These are phyloP conservation scores for Luidia sarsii DNA, from an alignment of 53 echinoderm and acorn worm genomes.

Conservation along the genomic window DNA sequence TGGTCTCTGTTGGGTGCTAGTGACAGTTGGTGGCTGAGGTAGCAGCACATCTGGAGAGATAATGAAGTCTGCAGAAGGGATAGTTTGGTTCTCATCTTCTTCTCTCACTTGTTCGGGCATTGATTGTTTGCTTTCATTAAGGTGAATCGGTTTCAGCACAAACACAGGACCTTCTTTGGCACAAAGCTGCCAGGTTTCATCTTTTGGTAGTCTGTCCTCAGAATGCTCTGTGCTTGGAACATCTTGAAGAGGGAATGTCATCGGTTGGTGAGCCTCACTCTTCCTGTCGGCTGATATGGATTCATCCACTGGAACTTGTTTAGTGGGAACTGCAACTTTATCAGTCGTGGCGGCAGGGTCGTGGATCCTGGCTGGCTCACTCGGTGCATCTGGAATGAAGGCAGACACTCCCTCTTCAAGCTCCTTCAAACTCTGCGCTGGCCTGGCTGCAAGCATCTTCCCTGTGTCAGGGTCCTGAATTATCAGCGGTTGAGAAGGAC, in stretches of 20 bases:
- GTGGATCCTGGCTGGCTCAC: slow-evolving; percentile 22
- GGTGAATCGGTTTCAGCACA: no score
- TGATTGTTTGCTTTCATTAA: not conserved
- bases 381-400: slow-evolving; percentile 14
- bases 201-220: not conserved
- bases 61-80: slow-evolving; percentile 28
- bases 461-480: slow-evolving; percentile 70
- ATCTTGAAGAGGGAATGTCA: not conserved
- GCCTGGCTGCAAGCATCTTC: slow-evolving; percentile 55
- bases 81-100: not conserved
- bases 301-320: not conserved
- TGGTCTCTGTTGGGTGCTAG: slow-evolving; percentile 31
- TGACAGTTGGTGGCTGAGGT: slow-evolving; percentile 38
- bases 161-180: no score
- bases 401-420: slow-evolving; percentile 33
- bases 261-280: not conserved
- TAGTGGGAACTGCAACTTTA: slow-evolving; percentile 1
- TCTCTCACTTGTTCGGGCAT: not conserved
- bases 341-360: slow-evolving; percentile 2
- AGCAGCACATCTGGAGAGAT: slow-evolving; percentile 13
- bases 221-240: not conserved
- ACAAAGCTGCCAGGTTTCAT: no score
- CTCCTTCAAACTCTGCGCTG: slow-evolving; percentile 62
- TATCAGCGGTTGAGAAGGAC: slow-evolving; percentile 32
- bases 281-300: not conserved